Conservation (phyloP, 1,140 invertebrate species). For the Caenorhabditis remanei region DNA sequence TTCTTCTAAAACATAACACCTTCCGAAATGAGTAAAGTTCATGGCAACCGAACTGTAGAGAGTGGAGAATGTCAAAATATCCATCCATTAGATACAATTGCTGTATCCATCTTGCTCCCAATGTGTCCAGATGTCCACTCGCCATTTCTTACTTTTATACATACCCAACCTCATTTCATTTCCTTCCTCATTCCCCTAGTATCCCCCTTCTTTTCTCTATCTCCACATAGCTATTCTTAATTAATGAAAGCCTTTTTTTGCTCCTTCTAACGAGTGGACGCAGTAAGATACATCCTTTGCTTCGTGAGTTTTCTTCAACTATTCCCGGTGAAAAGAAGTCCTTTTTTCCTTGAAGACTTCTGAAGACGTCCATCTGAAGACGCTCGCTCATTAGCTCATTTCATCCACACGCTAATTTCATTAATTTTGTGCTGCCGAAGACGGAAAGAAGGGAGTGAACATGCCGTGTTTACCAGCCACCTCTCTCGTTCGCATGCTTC, state of each 20-base stretch:
- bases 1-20: too few species aligned
- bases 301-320: neutral
- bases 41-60: too few species aligned
- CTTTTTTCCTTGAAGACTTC: too few species aligned
- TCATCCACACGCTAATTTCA: constrained; percentile 52
- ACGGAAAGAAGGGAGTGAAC: neutral
- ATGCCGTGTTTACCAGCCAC: constrained; percentile 5
- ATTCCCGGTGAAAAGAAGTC: too few species aligned
- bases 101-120: neutral
- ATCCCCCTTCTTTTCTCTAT: neutral
- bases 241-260: constrained; percentile 48
- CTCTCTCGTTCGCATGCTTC: neutral
- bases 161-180: neutral
- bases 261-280: constrained; percentile 12
- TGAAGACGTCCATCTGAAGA: neutral
- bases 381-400: constrained; percentile 43
- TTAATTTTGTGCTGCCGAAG: constrained; percentile 37
- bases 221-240: constrained; percentile 22
- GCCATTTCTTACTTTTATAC: too few species aligned
- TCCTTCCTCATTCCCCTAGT: neutral
- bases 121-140: neutral
- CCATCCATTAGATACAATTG: too few species aligned
- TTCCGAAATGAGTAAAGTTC: too few species aligned
- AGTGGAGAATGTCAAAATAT: too few species aligned
- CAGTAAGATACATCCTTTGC: neutral